A percentile compares a stretch with the other conserved stretches of the same genome.
Evolutionary conservation across 2,113 vertebrate species (phyloP).

Genomic region (Phocoena phocoena): DNA sequence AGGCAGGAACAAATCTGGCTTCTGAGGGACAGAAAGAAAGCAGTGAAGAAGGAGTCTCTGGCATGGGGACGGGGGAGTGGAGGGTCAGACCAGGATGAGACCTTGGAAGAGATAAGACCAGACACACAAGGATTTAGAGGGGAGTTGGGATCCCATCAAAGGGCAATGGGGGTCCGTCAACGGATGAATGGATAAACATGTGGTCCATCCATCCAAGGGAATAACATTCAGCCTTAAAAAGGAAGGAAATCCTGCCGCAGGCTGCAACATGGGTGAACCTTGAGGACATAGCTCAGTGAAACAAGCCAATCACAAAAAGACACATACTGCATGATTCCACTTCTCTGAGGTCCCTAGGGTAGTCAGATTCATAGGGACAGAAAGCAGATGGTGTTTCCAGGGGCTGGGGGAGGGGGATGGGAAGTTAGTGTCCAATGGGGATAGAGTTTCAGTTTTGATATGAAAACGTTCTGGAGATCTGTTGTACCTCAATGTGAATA

Average conservation of each 20-base stretch:
- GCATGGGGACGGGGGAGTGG: rapidly evolving
- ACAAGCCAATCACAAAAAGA: neutral
- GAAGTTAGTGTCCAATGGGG: neutral
- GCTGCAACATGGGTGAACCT: neutral
- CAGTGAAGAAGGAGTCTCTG: rapidly evolving
- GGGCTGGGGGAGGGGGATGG: neutral
- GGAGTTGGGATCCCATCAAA: neutral
- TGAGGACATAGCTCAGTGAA: neutral
- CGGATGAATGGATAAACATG: neutral
- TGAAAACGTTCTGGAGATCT: neutral
- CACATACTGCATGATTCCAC: rapidly evolving
- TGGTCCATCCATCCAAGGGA: neutral
- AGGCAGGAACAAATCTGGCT: neutral
- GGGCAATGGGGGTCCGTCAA: rapidly evolving
- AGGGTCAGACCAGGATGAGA: rapidly evolving
- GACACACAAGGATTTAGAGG: rapidly evolving
- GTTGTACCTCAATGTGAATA: neutral
- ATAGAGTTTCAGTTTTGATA: neutral
- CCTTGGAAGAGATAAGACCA: neutral
- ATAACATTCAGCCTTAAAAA: neutral
- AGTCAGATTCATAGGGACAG: no score
- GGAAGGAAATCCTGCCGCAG: neutral
- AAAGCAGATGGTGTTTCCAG: rapidly evolving
- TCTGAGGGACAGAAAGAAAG: neutral
- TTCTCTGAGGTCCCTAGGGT: no score